phyloP scores from a whole-genome alignment of 2,113 vertebrate genomes.

The Steatornis caripensis region DNA sequence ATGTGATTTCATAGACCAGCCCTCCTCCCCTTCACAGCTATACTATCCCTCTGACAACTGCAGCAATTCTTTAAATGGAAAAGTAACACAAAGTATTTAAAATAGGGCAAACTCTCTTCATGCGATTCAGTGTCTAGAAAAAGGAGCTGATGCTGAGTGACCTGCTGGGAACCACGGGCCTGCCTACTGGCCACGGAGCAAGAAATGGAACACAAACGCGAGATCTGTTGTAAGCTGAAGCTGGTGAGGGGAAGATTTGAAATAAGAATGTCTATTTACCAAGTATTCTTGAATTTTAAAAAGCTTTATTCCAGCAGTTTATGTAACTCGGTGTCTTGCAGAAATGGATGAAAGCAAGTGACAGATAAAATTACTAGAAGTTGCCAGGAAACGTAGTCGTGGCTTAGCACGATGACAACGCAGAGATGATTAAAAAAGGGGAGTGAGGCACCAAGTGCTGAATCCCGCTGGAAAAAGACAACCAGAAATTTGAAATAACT shows the following conservation, averaged over 20 bases:
- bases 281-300: background rate
- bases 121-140: background rate
- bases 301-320: background rate
- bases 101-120: background rate
- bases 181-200: background rate
- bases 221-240: background rate
- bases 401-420: accelerated
- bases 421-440: background rate
- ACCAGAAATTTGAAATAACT: background rate
- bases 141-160: accelerated
- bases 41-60: background rate
- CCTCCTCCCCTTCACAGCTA: background rate
- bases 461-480: background rate
- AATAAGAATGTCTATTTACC: background rate
- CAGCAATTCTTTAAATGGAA: background rate
- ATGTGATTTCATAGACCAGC: background rate
- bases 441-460: background rate
- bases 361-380: background rate
- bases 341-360: background rate
- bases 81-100: background rate
- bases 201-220: background rate
- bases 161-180: background rate
- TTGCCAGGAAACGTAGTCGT: background rate
- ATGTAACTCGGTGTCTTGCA: background rate
- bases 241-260: background rate